Conservation (phyloP, 2,888 invertebrate species). For the Fissipunctia ypsillon region DNA sequence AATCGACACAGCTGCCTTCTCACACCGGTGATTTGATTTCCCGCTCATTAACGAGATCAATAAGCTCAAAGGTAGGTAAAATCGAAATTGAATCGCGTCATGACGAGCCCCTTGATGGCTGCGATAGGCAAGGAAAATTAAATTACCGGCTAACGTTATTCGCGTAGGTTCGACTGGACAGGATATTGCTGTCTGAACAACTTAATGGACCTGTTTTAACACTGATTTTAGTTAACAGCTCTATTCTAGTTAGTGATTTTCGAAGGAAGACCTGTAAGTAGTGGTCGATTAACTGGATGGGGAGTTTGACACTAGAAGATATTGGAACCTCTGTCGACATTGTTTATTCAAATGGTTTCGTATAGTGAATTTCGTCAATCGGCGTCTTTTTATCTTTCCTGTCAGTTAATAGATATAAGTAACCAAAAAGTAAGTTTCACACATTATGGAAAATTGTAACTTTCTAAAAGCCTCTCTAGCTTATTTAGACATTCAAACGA, state of each 20-base stretch:
- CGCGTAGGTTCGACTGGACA: conserved; percentile 73
- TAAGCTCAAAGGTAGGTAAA: conserved; percentile 61
- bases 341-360: not conserved
- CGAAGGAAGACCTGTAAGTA: not conserved
- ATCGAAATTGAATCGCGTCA: conserved; percentile 72
- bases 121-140: conserved; percentile 71
- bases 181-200: conserved; percentile 82
- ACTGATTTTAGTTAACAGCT: conserved; percentile 60
- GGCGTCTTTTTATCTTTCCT: conserved; percentile 1
- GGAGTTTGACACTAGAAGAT: not conserved
- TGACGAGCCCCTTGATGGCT: conserved; percentile 56
- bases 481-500: conserved; percentile 63
- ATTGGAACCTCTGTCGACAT: not conserved
- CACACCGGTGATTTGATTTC: conserved; percentile 76
- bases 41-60: conserved; percentile 75
- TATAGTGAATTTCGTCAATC: not conserved
- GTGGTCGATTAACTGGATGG: not conserved
- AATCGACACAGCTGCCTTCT: conserved; percentile 75
- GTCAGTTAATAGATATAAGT: conserved; percentile 13
- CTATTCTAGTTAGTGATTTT: conserved; percentile 30
- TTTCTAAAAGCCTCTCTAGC: conserved; percentile 72
- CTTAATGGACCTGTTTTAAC: conserved; percentile 65
- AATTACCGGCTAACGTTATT: conserved; percentile 71
- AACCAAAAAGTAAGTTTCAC: conserved; percentile 56
- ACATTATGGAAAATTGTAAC: conserved; percentile 66